Conservation (phyloP, 2,113 vertebrate species). For the Vulpes lagopus region DNA sequence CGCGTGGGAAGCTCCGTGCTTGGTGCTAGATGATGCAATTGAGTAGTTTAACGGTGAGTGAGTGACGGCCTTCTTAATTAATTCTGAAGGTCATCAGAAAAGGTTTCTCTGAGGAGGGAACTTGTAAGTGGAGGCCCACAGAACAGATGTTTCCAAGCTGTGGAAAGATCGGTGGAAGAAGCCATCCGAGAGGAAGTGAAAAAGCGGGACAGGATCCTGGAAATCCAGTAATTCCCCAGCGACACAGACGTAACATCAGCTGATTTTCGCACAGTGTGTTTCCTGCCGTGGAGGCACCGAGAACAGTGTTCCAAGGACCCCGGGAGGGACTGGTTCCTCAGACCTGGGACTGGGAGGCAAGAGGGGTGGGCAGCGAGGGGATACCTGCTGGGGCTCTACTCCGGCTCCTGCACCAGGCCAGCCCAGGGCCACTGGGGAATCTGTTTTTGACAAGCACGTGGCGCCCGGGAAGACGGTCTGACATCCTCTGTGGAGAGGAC, state of each 20-base stretch:
- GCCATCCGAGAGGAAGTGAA: not conserved
- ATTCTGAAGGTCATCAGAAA: not conserved
- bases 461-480: not conserved
- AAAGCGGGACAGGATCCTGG: conserved; percentile 4
- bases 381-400: too few species aligned
- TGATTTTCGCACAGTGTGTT: not conserved
- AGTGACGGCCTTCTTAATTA: not conserved
- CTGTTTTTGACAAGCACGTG: not conserved
- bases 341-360: not conserved
- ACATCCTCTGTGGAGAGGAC: not conserved
- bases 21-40: not conserved
- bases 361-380: too few species aligned
- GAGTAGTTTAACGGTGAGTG: not conserved
- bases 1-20: not conserved
- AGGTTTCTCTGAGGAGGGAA: not conserved
- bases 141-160: not conserved
- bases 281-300: not conserved
- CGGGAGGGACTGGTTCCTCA: not conserved
- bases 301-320: not conserved
- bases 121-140: not conserved
- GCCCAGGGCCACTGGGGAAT: too few species aligned
- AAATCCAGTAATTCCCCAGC: too few species aligned
- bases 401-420: too few species aligned
- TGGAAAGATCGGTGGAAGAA: not conserved
- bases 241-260: not conserved